Conservation (phyloP, 2,797 vertebrate genomes). For the Tympanoctomys barrerae region DNA sequence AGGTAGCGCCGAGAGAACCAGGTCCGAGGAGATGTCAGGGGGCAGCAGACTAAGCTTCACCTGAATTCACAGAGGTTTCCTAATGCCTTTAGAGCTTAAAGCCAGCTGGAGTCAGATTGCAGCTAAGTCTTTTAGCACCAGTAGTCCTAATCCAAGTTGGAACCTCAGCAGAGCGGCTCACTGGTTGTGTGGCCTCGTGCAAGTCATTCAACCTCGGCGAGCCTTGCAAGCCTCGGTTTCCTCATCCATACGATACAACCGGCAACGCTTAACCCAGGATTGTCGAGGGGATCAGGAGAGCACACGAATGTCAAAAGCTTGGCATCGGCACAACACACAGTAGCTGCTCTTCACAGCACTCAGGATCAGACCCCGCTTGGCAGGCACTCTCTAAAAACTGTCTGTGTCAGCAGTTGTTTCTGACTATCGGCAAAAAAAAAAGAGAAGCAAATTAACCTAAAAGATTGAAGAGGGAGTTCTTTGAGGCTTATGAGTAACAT, state of each 20-base stretch:
- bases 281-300: not conserved
- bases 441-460: slow-evolving; percentile 38
- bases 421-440: slow-evolving; percentile 1
- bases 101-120: not conserved
- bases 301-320: not conserved
- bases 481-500: not conserved
- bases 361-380: slow-evolving; percentile 31
- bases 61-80: not conserved
- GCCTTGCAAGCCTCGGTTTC: slow-evolving; percentile 47
- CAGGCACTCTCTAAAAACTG: slow-evolving; percentile 29
- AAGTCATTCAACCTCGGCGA: not conserved
- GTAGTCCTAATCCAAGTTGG: not conserved
- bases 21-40: not conserved
- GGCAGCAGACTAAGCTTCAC: not conserved
- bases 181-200: not conserved
- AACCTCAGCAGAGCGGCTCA: not conserved
- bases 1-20: not conserved
- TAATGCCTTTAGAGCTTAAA: not conserved
- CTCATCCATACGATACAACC: not conserved
- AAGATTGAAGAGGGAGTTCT: not conserved
- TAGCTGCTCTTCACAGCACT: slow-evolving; percentile 29
- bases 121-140: not conserved
- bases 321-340: not conserved
- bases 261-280: not conserved
- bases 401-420: slow-evolving; percentile 51